Base-by-base conservation (phyloP, 2,888 invertebrate species). In the Lathronympha strigana region DNA sequence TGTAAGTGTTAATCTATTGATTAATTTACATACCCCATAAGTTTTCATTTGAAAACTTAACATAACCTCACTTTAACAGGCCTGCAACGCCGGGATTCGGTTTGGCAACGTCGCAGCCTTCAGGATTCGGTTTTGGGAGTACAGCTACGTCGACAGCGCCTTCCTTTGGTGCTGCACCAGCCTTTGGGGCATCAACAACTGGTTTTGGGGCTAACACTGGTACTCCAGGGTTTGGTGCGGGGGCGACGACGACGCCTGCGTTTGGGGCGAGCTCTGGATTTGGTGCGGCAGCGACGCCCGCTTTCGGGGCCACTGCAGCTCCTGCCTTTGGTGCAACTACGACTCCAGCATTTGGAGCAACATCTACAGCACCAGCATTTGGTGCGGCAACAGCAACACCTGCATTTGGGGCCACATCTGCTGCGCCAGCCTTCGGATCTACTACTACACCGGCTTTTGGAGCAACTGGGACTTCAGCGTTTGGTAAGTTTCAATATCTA, bases 81-180 rank as follows among this genome's bases (percentile, higher is more conserved):
- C 88, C 88, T 28, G 84, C 89, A 0, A 84, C 86, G 4, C 81
- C 87, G 43, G 84, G 84, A 4, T 87, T 88, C 72, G 88, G 88
- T 0, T 69, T 87, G 2, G 77, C 80, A 4, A 77, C 83, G 4
- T 71, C 87, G 1, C 88, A 88, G 71, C 78, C 86, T 0, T 80
- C 88, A 3, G 82, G 87, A n/a, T 71, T 88, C 19, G 57, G 57
- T 5, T 88, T 88, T 69, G 87, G 86, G 0, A 71, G 60, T 21
- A 78, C 83, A 0, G 79, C 84, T 0, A 82, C 87, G 1, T 74
- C 84, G 0, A 76, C 81, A 2, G 71, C 76, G 4, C 68, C 79
- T 21, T 72, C 75, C 9, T 76, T 80, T 45, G 79, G 76, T 3
- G 63, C 70, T 1, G 19, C 58, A 2, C 9, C 64, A 15, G 58